These are phyloP conservation scores for Ara ararauna DNA, from an alignment of 2,797 vertebrate genomes.

Conservation along the genomic window DNA sequence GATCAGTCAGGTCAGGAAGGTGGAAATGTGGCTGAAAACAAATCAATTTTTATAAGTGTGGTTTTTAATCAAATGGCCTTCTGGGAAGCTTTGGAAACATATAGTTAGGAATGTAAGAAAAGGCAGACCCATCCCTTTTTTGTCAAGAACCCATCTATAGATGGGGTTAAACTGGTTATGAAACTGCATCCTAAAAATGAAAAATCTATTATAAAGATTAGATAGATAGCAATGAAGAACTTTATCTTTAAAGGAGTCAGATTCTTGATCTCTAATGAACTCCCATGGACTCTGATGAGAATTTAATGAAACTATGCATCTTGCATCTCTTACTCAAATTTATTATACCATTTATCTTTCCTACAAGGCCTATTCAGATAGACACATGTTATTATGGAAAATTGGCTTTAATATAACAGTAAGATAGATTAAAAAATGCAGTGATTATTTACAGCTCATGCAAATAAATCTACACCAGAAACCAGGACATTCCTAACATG, in stretches of 20 bases:
- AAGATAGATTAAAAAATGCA: neutral
- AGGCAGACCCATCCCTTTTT: neutral
- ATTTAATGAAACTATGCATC: slow-evolving; percentile 42
- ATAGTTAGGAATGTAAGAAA: neutral
- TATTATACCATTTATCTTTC: slow-evolving; percentile 25
- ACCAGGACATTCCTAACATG: neutral
- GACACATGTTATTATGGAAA: slow-evolving; percentile 19
- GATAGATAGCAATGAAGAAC: neutral
- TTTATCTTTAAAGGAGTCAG: slow-evolving; percentile 1
- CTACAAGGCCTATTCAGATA: neutral
- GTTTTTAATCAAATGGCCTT: neutral
- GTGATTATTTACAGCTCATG: slow-evolving; percentile 21
- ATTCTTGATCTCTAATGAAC: slow-evolving; percentile 28
- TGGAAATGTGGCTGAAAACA: neutral
- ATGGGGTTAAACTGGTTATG: neutral
- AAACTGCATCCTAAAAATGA: neutral
- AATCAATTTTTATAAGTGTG: neutral
- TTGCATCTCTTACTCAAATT: slow-evolving; percentile 9
- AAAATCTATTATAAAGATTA: slow-evolving; percentile 10
- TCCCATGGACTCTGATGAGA: slow-evolving; percentile 26
- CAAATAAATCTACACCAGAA: neutral
- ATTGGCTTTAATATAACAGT: neutral
- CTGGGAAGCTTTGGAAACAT: neutral
- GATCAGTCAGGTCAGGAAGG: neutral
- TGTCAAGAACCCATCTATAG: neutral